Evolutionary conservation across 2,797 vertebrate genomes (phyloP), one percentile per base, ranked within the genome.

Genomic region (Leptoclinus maculatus): DNA sequence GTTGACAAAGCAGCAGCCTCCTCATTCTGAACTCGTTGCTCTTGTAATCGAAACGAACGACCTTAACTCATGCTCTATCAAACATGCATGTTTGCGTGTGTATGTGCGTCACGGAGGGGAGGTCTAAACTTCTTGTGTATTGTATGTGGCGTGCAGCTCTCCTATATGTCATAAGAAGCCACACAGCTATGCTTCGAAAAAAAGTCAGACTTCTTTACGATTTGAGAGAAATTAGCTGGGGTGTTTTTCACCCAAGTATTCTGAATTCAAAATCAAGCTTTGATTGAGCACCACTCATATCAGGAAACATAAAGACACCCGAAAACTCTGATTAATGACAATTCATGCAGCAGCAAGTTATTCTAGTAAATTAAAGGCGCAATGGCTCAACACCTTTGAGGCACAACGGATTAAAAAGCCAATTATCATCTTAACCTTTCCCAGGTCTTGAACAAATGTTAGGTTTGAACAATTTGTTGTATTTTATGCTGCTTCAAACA

Each of bases 311-410:
- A 65, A 71, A 71, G 76, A 56, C 27, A 67, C n/a, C 54, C 69
- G 47, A 78, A 83, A 62, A 71, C 66, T 78, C 27, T 3, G 38
- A 77, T 66, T 25, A 41, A 32, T 58, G 67, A 56, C 53, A 84
- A 76, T 78, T 83, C 53, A 83, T 72, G 84, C 68, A 79, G 79
- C 68, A 21, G 66, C 36, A 41, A 53, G 75, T 79, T 85, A 78
- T 71, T 67, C 39, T 64, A 21, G 21, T 32, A 56, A 17, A 68
- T 58, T 59, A 77, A 88, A 91, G 87, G 89, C 69, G 53, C 80
- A 94, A 93, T 86, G 69, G 95, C 89, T 87, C 79, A 67, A 88
- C 85, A 88, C 82, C 82, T 86, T 72, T 38, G 93, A 93, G 93
- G 92, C 93, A 94, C 92, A 78, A 73, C 25, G 70, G 74, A 89